These are phyloP conservation scores for Ptychobarbus kaznakovi DNA, from an alignment of 2,797 vertebrate species.

Conservation along the genomic window DNA sequence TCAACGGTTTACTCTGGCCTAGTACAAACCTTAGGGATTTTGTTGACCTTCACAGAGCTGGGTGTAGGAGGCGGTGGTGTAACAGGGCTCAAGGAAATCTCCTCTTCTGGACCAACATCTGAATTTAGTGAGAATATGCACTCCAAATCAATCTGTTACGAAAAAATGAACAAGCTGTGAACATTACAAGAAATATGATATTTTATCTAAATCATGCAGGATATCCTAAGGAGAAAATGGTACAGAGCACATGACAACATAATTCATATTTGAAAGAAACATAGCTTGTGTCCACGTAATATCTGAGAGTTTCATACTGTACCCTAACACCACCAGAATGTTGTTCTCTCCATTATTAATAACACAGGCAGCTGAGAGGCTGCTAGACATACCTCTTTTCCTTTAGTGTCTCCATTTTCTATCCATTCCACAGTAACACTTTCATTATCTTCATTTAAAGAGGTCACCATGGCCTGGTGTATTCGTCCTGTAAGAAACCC, in stretches of 20 bases:
- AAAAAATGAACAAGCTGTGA: constrained; percentile 18
- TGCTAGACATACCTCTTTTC: constrained; percentile 90
- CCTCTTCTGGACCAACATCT: constrained; percentile 92
- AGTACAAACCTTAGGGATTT: constrained; percentile 91
- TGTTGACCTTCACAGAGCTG: constrained; percentile 86
- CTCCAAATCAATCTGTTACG: constrained; percentile 90
- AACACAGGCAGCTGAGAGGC: constrained; percentile 49
- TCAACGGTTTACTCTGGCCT: constrained; percentile 1
- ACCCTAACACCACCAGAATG: constrained; percentile 36
- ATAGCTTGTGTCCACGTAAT: not conserved
- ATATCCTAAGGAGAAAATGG: not conserved
- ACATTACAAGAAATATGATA: not conserved
- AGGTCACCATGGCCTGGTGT: constrained; percentile 98
- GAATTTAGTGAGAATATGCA: constrained; percentile 98
- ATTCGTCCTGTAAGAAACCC: constrained; percentile 86
- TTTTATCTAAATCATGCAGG: not conserved
- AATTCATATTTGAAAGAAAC: constrained; percentile 15
- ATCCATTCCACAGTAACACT: constrained; percentile 99
- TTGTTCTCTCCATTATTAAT: constrained; percentile 69
- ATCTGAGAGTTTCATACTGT: not conserved
- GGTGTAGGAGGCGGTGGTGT: constrained; percentile 87
- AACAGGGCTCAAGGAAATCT: constrained; percentile 87
- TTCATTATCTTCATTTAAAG: constrained; percentile 95
- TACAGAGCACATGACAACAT: not conserved
- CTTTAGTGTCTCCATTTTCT: constrained; percentile 99